These are phyloP conservation scores for Monodelphis domestica DNA, from an alignment of 2,797 vertebrate genomes.

Conservation along the genomic window DNA sequence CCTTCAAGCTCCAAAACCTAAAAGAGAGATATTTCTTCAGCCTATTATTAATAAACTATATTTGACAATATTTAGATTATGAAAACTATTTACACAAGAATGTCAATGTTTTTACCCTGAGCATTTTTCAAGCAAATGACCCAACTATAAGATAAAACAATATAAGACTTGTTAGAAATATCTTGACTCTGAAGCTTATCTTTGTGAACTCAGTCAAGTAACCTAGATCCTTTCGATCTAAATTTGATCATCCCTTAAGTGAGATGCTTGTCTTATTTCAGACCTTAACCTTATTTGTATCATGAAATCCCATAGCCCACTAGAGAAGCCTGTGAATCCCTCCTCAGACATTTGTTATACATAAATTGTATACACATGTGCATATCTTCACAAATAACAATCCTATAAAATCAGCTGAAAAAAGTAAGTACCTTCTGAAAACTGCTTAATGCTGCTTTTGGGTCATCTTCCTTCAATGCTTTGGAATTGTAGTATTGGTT, in stretches of 20 bases:
- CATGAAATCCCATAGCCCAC: not conserved
- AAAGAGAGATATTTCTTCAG: constrained; percentile 68
- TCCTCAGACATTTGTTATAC: not conserved
- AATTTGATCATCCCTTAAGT: not conserved
- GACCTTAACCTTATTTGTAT: not conserved
- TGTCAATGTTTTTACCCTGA: not conserved
- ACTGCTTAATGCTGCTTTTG: constrained; percentile 94
- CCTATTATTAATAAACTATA: constrained; percentile 11
- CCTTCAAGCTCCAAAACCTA: constrained; percentile 99
- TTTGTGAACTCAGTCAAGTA: not conserved
- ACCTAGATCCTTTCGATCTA: not conserved
- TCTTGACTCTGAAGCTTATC: not conserved
- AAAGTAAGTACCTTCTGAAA: constrained; percentile 90
- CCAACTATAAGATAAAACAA: not conserved
- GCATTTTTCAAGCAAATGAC: not conserved
- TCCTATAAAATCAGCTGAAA: constrained; percentile 16
- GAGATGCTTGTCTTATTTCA: not conserved
- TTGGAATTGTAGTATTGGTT: constrained; percentile 98
- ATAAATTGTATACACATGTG: not conserved
- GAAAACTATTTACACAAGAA: constrained; percentile 55
- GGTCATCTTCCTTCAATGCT: constrained; percentile 95
- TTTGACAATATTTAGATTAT: constrained; percentile 29
- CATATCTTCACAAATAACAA: constrained; percentile 36
- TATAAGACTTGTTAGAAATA: constrained; percentile 21
- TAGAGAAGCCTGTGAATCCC: not conserved